Base-by-base conservation (phyloP, 2,113 vertebrate genomes). In the Semicossyphus pulcher region DNA sequence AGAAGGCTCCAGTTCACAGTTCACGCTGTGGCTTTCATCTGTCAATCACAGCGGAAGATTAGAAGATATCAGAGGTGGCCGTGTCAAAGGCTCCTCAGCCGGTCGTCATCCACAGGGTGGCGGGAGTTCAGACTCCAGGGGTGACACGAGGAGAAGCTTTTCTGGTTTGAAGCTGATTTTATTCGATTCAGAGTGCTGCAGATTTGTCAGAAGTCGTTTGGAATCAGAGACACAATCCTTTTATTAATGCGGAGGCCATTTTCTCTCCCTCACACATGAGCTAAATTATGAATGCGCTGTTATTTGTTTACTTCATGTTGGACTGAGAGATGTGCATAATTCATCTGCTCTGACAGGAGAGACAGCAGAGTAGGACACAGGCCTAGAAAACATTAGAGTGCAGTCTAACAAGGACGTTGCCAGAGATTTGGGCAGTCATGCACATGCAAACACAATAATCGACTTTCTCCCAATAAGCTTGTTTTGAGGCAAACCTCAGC, bases 271-370 rank as follows among this genome's bases (percentile, higher is more conserved):
- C 87, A 62, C 83, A 73, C 80, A 70, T n/a, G 12, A 54, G 78
- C 83, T 94, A 85, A 87, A 91, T 92, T 87, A 90, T 83, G 62
- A 88, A 88, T 92, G 85, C 18, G 21, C 63, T 82, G 74, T 90
- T 88, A 90, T 92, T 91, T 92, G 91, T 90, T 91, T 87, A 87
- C 87, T 86, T 72, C 68, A 72, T 83, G 89, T 86, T 79, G 77
- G 86, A 84, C 84, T 72, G 83, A 90, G 76, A 61, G 86, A 69
- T 66, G 69, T 92, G 83, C 80, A 91, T 92, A 83, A 93, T 91
- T 92, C 86, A 91, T 91, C 51, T 58, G 64, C 52, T 78, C 61
- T 85, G 83, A 78, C 79, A 86, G 83, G 63, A 79, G 31, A 87
- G 62, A 86, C 83, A 77, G 71, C 70, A 67, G 83, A 85, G 49